These are phyloP conservation scores for Laspeyria flexula DNA, from an alignment of 2,888 invertebrate genomes.

Conservation along the genomic window DNA sequence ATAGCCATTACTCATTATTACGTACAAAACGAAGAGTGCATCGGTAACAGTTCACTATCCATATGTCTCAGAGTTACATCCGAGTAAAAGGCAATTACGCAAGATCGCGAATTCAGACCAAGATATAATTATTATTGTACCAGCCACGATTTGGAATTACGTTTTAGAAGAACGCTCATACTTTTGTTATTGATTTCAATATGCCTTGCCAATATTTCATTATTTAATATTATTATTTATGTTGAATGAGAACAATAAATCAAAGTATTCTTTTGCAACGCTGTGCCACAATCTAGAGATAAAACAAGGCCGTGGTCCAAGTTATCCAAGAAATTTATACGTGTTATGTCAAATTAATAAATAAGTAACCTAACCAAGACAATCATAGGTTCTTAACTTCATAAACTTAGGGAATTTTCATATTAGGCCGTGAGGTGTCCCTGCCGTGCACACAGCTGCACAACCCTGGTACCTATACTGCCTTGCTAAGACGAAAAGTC, in stretches of 20 bases:
- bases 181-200: not conserved
- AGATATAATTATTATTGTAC: conserved; percentile 13
- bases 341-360: too few species aligned
- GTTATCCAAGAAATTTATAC: too few species aligned
- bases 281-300: too few species aligned
- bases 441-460: too few species aligned
- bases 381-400: too few species aligned
- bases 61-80: conserved; percentile 30
- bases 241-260: not conserved
- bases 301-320: too few species aligned
- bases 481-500: too few species aligned
- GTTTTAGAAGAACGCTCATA: not conserved
- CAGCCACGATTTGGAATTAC: not conserved
- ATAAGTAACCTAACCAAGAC: too few species aligned
- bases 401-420: too few species aligned
- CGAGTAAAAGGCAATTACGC: conserved; percentile 55
- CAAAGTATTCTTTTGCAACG: not conserved
- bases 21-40: conserved; percentile 25
- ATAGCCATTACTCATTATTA: conserved; percentile 22
- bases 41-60: conserved; percentile 31
- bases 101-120: conserved; percentile 36
- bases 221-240: not conserved
- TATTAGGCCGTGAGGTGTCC: too few species aligned
- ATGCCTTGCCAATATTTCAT: not conserved
- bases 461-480: too few species aligned